Evolutionary conservation across 92 coral and sea anemone species (phyloP).

Genomic region (Heteractis magnifica): DNA sequence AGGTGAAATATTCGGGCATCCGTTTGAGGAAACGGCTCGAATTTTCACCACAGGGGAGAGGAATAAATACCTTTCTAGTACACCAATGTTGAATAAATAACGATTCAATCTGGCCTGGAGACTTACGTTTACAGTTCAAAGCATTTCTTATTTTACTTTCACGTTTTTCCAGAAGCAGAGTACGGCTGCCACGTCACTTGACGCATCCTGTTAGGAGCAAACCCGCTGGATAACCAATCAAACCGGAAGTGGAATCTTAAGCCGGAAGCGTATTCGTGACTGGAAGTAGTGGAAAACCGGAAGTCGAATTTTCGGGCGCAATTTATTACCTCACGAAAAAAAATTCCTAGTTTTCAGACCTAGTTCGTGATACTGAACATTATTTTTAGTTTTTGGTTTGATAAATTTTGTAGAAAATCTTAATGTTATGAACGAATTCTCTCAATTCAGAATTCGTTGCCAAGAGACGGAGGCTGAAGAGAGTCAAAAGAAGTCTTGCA

Average conservation of each 20-base stretch:
- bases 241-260: conserved; percentile 37
- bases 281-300: conserved; percentile 17
- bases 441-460: conserved; percentile 24
- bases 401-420: neutral
- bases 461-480: neutral
- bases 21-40: conserved; percentile 26
- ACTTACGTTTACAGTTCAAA: conserved; percentile 40
- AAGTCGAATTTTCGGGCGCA: neutral
- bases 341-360: neutral
- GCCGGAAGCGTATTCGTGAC: conserved; percentile 25
- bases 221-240: conserved; percentile 21
- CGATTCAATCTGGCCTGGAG: neutral
- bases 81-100: neutral
- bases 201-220: conserved; percentile 36
- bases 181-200: conserved; percentile 56
- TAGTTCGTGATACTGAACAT: neutral
- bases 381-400: neutral
- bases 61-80: conserved; percentile 32
- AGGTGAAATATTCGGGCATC: conserved; percentile 33
- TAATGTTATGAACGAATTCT: conserved; percentile 17
- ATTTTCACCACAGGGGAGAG: conserved; percentile 47
- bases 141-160: conserved; percentile 41
- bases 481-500: neutral
- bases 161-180: conserved; percentile 30
- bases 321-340: too few relatives aligned